A percentile compares a stretch with the other conserved stretches of the same genome.
Conservation (phyloP, 2,113 vertebrate genomes). For the Perccottus glenii region DNA sequence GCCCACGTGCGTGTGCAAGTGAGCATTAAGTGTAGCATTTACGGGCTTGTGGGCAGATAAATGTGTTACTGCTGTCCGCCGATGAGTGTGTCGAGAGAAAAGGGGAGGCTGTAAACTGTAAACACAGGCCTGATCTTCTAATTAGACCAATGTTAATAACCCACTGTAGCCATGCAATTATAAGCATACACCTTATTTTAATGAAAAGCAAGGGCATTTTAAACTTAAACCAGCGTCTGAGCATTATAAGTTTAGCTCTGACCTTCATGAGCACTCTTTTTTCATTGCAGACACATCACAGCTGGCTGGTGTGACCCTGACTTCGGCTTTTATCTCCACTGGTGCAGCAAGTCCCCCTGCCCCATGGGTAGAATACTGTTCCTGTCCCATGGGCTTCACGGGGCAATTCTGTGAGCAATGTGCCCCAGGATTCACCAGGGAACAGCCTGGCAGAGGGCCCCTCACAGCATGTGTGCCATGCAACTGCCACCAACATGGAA, state of each 20-base stretch:
- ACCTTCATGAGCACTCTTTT: not conserved
- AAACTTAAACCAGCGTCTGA: constrained; percentile 27
- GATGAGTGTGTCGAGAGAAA: constrained; percentile 2
- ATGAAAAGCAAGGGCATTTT: constrained; percentile 6
- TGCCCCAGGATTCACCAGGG: constrained; percentile 82
- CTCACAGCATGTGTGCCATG: constrained; percentile 85
- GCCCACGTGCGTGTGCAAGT: constrained; percentile 19
- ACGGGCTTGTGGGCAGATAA: constrained; percentile 42
- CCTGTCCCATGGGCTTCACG: constrained; percentile 81
- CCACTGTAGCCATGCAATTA: constrained; percentile 10
- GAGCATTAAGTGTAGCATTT: constrained; percentile 54
- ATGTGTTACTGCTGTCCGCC: constrained; percentile 25
- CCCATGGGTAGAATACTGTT: constrained; percentile 88
- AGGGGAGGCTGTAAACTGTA: constrained; percentile 39
- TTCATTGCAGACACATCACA: constrained; percentile 77
- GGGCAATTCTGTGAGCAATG: constrained; percentile 91
- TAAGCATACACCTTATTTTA: constrained; percentile 1
- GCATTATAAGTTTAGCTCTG: constrained; percentile 15
- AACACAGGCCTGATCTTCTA: constrained; percentile 53
- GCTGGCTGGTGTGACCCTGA: constrained; percentile 80
- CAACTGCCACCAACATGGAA: constrained; percentile 88
- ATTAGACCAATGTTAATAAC: constrained; percentile 58
- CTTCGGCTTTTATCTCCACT: constrained; percentile 71
- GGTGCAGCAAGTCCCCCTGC: constrained; percentile 37
- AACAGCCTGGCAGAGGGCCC: constrained; percentile 69